Conservation (phyloP, 2,113 vertebrate species). For the Pao palembangensis region DNA sequence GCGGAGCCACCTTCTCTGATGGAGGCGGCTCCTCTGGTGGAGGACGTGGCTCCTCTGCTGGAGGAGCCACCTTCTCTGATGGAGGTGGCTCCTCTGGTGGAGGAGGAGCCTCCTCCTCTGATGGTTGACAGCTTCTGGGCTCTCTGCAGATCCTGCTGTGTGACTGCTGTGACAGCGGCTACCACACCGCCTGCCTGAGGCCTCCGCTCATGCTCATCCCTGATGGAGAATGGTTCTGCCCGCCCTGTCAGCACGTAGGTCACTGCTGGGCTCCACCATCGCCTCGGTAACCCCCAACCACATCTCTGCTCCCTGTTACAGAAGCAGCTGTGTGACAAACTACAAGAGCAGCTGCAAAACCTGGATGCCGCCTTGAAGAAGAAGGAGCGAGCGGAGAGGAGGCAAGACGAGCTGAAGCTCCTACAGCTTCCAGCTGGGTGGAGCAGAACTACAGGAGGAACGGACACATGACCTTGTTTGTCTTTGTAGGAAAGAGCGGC, state of each 20-base stretch:
- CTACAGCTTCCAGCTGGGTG: too few relatives aligned
- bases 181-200: conserved; percentile 95
- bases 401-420: conserved; percentile 63
- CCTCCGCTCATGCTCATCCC: conserved; percentile 98
- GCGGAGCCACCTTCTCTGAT: too few relatives aligned
- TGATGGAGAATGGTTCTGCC: conserved; percentile 97
- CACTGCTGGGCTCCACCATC: not conserved
- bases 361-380: conserved; percentile 93
- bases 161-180: conserved; percentile 94
- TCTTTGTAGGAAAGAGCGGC: conserved; percentile 85
- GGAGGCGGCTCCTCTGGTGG: too few relatives aligned
- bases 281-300: not conserved
- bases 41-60: too few relatives aligned
- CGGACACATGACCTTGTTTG: not conserved
- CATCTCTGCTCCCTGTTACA: conserved; percentile 45
- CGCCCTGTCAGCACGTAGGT: conserved; percentile 94
- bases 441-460: too few relatives aligned
- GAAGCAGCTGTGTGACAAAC: conserved; percentile 93
- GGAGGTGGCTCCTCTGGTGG: too few relatives aligned
- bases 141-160: conserved; percentile 86
- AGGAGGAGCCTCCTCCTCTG: too few relatives aligned
- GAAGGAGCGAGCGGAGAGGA: conserved; percentile 92
- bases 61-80: too few relatives aligned
- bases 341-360: conserved; percentile 90
- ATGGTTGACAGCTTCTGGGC: not conserved